Evolutionary conservation across 2,888 invertebrate species (phyloP).

Genomic region (Microctonus brassicae): DNA sequence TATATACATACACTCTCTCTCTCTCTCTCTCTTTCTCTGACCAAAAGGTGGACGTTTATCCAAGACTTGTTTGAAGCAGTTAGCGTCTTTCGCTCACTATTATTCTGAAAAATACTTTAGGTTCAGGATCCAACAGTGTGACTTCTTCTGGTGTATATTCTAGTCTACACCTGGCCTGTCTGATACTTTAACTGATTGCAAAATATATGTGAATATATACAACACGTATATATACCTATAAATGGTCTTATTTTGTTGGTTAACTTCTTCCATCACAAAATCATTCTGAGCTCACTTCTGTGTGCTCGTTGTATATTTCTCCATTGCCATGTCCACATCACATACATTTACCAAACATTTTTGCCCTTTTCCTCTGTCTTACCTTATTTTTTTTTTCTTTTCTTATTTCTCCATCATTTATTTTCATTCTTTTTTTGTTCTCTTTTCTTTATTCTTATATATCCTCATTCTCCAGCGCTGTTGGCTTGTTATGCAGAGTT

Average conservation of each 20-base stretch:
- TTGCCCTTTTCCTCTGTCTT: slow-evolving; percentile 41
- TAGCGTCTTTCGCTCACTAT: slow-evolving; percentile 56
- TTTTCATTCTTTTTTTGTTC: slow-evolving; percentile 41
- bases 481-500: slow-evolving; percentile 54
- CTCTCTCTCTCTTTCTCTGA: not conserved
- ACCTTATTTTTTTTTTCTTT: not conserved
- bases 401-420: slow-evolving; percentile 34
- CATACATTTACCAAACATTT: slow-evolving; percentile 45
- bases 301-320: not conserved
- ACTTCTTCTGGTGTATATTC: slow-evolving; percentile 3
- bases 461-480: slow-evolving; percentile 45
- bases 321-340: slow-evolving; percentile 44
- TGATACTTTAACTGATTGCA: not conserved
- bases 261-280: not conserved
- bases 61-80: slow-evolving; percentile 57
- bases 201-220: not conserved
- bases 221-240: not conserved
- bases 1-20: not conserved
- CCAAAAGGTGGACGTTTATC: slow-evolving; percentile 50
- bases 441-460: slow-evolving; percentile 32
- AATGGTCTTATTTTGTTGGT: not conserved
- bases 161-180: not conserved
- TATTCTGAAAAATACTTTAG: slow-evolving; percentile 10
- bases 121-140: slow-evolving; percentile 13
- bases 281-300: not conserved